phyloP scores from a whole-genome alignment of 2,888 invertebrate species.

The Exocentrus adspersus region DNA sequence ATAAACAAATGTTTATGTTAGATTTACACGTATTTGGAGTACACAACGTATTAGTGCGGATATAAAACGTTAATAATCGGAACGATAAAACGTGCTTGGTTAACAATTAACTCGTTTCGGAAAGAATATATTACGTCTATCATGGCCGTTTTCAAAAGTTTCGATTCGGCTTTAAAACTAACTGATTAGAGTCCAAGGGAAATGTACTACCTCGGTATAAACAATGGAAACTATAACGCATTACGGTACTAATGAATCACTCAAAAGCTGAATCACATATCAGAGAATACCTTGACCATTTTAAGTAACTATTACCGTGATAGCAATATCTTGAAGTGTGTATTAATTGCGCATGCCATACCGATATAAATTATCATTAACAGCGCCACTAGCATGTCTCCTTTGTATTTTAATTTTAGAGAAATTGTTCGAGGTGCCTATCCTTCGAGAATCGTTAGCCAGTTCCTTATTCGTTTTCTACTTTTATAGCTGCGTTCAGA shows the following conservation, averaged over 20 bases:
- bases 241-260: constrained; percentile 26
- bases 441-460: constrained; percentile 19
- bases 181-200: too few species aligned
- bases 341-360: constrained; percentile 6
- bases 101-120: neutral
- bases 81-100: neutral
- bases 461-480: constrained; percentile 39
- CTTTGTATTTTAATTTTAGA: constrained; percentile 18
- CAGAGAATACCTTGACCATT: constrained; percentile 16
- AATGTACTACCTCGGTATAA: too few species aligned
- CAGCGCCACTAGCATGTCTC: neutral
- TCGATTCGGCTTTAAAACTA: too few species aligned
- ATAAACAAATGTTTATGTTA: neutral
- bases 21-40: neutral
- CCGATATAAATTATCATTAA: constrained; percentile 6
- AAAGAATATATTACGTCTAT: neutral
- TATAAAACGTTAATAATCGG: neutral
- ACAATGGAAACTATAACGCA: constrained; percentile 15
- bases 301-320: constrained; percentile 13
- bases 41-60: neutral
- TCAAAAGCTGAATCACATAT: constrained; percentile 23
- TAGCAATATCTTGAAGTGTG: constrained; percentile 4
- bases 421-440: constrained; percentile 21
- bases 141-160: neutral
- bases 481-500: constrained; percentile 27